These are phyloP conservation scores for Hippocampus comes DNA, from an alignment of 2,113 vertebrate genomes.

Conservation along the genomic window DNA sequence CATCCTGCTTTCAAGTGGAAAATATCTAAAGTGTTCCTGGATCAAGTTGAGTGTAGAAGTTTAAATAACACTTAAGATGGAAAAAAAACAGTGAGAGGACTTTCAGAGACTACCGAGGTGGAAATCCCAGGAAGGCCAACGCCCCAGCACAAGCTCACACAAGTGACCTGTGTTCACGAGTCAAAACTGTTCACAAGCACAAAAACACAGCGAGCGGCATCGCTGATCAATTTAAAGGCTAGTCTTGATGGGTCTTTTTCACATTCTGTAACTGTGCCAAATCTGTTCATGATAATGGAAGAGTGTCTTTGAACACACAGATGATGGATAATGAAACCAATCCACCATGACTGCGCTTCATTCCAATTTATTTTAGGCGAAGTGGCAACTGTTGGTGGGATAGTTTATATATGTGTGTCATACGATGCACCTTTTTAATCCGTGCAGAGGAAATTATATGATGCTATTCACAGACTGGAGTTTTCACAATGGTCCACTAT, in stretches of 20 bases:
- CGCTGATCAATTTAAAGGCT: conserved; percentile 29
- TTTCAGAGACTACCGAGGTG: conserved; percentile 39
- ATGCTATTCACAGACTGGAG: not conserved
- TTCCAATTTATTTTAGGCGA: conserved; percentile 59
- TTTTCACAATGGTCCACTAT: not conserved
- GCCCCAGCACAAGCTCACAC: conserved; percentile 46
- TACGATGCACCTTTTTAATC: not conserved
- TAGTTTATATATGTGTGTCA: not conserved
- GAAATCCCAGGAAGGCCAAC: conserved; percentile 38
- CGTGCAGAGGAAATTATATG: not conserved
- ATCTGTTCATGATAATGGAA: not conserved
- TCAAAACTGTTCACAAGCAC: conserved; percentile 59
- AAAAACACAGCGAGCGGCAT: conserved; percentile 35
- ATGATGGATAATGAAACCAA: conserved; percentile 22
- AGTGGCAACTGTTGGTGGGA: conserved; percentile 21
- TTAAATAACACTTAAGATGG: conserved; percentile 15
- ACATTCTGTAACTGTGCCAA: not conserved
- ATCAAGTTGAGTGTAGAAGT: conserved; percentile 21
- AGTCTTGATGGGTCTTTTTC: conserved; percentile 1
- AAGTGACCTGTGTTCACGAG: conserved; percentile 62
- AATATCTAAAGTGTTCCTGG: conserved; percentile 34
- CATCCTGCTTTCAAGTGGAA: conserved; percentile 65
- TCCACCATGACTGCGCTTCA: conserved; percentile 35
- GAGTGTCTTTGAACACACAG: not conserved
- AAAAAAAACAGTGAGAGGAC: conserved; percentile 21